phyloP scores from a whole-genome alignment of 92 coral and sea anemone species.

The Muricea muricata region DNA sequence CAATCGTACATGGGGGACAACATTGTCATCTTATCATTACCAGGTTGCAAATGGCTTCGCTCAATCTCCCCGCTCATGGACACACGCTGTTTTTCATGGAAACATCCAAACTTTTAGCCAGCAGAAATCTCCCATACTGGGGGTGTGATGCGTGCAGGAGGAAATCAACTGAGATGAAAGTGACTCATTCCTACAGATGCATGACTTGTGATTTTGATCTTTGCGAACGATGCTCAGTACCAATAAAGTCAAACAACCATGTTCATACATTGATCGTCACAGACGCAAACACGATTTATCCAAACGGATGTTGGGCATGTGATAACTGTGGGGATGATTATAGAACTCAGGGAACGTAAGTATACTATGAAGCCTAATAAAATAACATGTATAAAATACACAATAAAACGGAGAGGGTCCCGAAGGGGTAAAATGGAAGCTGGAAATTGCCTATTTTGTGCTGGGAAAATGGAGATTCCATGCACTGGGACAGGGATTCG shows the following conservation, averaged over 20 bases:
- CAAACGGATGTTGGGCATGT: background rate
- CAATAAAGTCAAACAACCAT: background rate
- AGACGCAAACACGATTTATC: background rate
- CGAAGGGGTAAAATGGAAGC: no score
- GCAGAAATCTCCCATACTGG: slow-evolving; percentile 33
- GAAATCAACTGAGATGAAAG: slow-evolving; percentile 18
- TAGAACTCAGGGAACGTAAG: background rate
- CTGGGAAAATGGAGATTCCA: no score
- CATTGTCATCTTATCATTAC: background rate
- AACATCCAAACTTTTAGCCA: background rate
- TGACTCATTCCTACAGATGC: slow-evolving; percentile 16
- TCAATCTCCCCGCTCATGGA: background rate
- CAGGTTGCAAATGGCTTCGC: background rate
- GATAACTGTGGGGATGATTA: background rate
- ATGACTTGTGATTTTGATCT: slow-evolving; percentile 24
- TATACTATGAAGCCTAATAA: background rate
- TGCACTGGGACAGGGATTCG: no score
- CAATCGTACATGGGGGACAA: no score
- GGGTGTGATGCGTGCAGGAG: slow-evolving; percentile 49
- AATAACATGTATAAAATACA: background rate
- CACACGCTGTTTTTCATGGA: background rate
- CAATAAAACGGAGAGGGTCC: no score
- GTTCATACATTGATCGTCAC: background rate
- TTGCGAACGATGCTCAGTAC: slow-evolving; percentile 7
- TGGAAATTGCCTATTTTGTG: no score